Base-by-base conservation (phyloP, 1,140 invertebrate species). In the Adoxophyes honmai region DNA sequence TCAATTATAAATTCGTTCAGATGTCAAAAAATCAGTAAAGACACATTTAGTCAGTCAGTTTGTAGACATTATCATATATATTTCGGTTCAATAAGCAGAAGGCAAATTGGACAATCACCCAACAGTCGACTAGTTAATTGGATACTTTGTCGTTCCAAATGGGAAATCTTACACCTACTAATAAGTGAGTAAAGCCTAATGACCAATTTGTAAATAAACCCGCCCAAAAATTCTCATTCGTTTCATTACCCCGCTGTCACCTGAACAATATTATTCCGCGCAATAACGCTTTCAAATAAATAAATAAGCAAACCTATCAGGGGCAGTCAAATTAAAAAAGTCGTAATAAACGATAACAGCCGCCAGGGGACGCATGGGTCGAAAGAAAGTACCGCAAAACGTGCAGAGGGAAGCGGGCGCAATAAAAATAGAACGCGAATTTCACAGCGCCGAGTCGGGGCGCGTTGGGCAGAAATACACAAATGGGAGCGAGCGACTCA, bases 331-430 rank as follows among this genome's bases (percentile, higher is more conserved):
- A 73, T 73, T 73, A 73, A 69, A 68, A 62, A 56, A 64, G 60
- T 62, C 62, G 57, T 55, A 68, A 71, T 71, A 63, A 71, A 71
- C 62, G 65, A 64, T 67, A 70, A 71, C 56, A 62, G 60, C 52
- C 52, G 57, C 55, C 66, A 48, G 44, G 69, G 63, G 61, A 57
- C 62, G 51, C 35, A 57, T 51, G 53, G 62, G 37, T 60, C 55
- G 64, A 60, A 68, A 55, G 60, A 59, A 59, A 62, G 48, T 57
- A 63, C 62, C 66, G 60, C 66, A 65, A 66, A 66, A 62, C 56
- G 59, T 57, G 54, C 53, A 58, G 52, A 55, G 59, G 37, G 64
- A 28, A 62, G 33, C 38, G 28, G 33, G 55, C 33, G 35, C 44
- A 57, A 66, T 60, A 66, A 60, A 62, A 62, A 51, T 55, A 62